Conservation (phyloP, 1,140 invertebrate genomes). For the Diachasmimorpha longicaudata region DNA sequence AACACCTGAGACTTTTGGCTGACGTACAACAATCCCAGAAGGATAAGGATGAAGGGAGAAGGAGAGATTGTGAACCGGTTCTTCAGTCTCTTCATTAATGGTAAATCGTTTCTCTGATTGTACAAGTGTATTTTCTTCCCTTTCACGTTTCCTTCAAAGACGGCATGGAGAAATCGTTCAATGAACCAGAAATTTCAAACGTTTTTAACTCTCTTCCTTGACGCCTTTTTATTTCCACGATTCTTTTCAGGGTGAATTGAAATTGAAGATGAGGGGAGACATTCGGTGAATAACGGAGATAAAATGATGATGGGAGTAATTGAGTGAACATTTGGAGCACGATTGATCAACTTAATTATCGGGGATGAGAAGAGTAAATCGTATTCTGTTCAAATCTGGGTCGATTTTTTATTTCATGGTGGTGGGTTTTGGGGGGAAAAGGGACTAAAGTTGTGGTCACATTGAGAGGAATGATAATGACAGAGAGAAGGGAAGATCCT, state of each 20-base stretch:
- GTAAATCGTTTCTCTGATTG: slow-evolving; percentile 2
- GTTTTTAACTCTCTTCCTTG: neutral
- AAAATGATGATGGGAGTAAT: slow-evolving; percentile 1
- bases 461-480: neutral
- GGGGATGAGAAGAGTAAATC: neutral
- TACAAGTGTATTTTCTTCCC: neutral
- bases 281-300: neutral
- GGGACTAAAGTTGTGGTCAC: neutral
- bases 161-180: neutral
- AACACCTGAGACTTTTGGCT: neutral
- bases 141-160: neutral
- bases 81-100: neutral
- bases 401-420: neutral
- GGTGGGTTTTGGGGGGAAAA: neutral
- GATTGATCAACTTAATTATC: slow-evolving; percentile 10
- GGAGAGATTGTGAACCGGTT: neutral
- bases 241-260: neutral
- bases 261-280: neutral
- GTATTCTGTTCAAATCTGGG: slow-evolving; percentile 1
- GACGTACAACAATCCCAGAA: neutral
- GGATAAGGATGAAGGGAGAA: neutral
- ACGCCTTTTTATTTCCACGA: neutral
- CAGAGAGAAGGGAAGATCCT: no score
- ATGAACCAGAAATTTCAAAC: neutral
- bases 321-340: neutral